These are phyloP conservation scores for Lagodon rhomboides DNA, from an alignment of 2,797 vertebrate genomes.

Conservation along the genomic window DNA sequence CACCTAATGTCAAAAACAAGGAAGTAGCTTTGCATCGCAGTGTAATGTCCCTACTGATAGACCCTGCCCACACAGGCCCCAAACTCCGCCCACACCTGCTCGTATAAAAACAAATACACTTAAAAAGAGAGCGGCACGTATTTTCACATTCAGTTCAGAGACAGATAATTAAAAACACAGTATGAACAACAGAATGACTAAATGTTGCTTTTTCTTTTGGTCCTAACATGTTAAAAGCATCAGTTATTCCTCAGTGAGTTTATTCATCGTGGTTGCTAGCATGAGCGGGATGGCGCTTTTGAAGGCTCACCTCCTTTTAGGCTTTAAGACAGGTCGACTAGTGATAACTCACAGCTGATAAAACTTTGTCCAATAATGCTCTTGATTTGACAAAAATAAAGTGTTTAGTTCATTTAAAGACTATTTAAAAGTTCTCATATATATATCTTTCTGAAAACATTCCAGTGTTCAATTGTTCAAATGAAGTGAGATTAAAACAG, in stretches of 20 bases:
- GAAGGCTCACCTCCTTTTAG: conserved; percentile 34
- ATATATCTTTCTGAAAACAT: conserved; percentile 53
- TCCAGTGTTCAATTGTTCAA: conserved; percentile 80
- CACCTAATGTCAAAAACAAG: conserved; percentile 63
- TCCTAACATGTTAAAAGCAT: conserved; percentile 71
- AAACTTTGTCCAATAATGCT: conserved; percentile 52
- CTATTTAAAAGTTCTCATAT: conserved; percentile 37
- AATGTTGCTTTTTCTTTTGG: conserved; percentile 70
- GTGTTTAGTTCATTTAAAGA: conserved; percentile 60
- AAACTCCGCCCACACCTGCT: conserved; percentile 58
- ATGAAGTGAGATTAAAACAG: conserved; percentile 41
- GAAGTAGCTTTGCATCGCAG: conserved; percentile 67
- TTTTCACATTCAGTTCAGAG: conserved; percentile 78
- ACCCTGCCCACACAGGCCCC: conserved; percentile 36
- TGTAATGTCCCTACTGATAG: conserved; percentile 62
- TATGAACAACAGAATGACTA: conserved; percentile 52
- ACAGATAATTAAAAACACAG: conserved; percentile 67
- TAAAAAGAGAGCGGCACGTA: conserved; percentile 61
- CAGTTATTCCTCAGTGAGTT: conserved; percentile 54
- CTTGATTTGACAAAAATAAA: conserved; percentile 53
- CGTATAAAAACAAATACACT: conserved; percentile 68
- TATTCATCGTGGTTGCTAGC: conserved; percentile 25
- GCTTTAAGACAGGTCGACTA: conserved; percentile 33
- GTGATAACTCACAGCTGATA: conserved; percentile 29
- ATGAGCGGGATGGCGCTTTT: conserved; percentile 27